phyloP scores from a whole-genome alignment of 2,797 vertebrate genomes.

The Phataginus tricuspis region DNA sequence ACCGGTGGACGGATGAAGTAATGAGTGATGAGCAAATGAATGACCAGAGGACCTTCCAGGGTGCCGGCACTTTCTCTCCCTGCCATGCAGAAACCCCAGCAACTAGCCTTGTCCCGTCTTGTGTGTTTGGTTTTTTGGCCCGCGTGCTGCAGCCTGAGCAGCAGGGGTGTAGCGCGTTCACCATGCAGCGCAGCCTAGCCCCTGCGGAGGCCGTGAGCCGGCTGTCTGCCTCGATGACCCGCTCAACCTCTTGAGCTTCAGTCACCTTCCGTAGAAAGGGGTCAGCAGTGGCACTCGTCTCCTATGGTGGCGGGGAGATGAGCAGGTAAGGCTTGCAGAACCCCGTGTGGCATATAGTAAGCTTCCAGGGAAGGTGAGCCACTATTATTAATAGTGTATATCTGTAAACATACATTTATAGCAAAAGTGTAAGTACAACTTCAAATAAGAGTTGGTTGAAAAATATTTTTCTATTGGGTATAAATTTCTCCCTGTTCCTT shows the following conservation, averaged over 20 bases:
- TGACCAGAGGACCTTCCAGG: background rate
- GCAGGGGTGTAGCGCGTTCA: background rate
- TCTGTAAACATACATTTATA: background rate
- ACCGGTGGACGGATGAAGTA: background rate
- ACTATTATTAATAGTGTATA: background rate
- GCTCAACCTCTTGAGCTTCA: background rate
- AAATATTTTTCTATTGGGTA: background rate
- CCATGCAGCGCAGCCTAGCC: background rate
- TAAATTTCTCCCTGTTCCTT: background rate
- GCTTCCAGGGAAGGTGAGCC: background rate
- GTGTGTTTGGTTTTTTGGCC: background rate
- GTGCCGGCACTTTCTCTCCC: background rate
- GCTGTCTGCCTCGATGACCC: background rate
- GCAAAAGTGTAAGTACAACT: background rate
- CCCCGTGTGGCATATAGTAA: background rate
- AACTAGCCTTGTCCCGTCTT: background rate
- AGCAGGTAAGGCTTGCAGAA: background rate
- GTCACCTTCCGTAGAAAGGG: background rate
- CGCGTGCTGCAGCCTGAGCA: background rate
- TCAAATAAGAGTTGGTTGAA: constrained; percentile 22
- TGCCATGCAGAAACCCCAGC: background rate
- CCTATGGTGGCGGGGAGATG: background rate
- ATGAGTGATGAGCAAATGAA: background rate
- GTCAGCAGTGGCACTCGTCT: background rate
- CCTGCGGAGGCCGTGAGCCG: background rate